Evolutionary conservation across 2,797 vertebrate genomes (phyloP), one percentile per base, ranked within the genome.

Genomic region (Spondyliosoma cantharus): DNA sequence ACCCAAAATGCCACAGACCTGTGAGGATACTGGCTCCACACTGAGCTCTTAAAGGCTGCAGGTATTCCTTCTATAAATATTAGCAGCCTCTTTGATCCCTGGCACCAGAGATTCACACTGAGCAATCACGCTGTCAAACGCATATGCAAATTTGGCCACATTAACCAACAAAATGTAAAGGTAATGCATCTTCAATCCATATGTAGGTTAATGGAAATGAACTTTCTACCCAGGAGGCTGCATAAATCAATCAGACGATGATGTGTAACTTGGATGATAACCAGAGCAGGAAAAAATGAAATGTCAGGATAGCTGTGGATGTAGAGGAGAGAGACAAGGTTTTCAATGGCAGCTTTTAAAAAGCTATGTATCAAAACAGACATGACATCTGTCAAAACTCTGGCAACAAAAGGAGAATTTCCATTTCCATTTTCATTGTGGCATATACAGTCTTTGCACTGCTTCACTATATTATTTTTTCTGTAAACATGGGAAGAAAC

Each of bases 141-240:
- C 60, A 65, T 56, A 80, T 76, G 78, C 72, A 75, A 75, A 85
- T 75, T 0, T 12, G 7, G 3, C 46, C 13, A 27, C 20, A 50
- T 75, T 71, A 48, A 59, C 4, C 2, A 49, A 65, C 50, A 37
- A 59, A 9, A 37, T 68, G 43, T 19, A 27, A 75, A 75, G 50
- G 57, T 54, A 49, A 81, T 22, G 49, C 29, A 22, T 71, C 56
- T 71, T 4, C 19, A 1, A 17, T 65, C 43, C 8, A 9, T 4
- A 8, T 48, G 43, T 2, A 27, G 74, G 74, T 64, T 81, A 82
- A 87, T 71, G 22, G 75, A 74, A 81, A 78, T 71, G 42, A 85
- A 63, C 76, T 71, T 32, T 78, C 1, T 14, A 46, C 7, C 1
- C 52, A 20, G 43, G 52, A 66, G 17, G 67, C 58, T 16, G 37